Conservation (phyloP, 2,113 vertebrate species). For the Emydura subglobosa region DNA sequence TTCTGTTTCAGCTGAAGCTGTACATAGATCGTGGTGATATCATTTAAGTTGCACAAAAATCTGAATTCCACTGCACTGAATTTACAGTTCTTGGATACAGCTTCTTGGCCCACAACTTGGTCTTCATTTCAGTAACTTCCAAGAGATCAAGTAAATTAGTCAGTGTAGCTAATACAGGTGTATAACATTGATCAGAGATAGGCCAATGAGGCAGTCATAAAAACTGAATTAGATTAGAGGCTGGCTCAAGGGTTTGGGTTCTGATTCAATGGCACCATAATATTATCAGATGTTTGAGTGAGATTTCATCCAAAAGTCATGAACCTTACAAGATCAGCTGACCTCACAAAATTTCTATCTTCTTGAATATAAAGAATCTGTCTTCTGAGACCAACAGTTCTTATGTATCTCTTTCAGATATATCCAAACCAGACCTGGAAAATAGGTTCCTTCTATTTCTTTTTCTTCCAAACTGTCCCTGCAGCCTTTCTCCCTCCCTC, state of each 20-base stretch:
- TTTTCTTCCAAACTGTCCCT: background rate
- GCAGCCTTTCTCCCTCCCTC: background rate
- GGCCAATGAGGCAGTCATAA: background rate
- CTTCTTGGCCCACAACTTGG: background rate
- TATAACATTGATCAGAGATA: accelerated
- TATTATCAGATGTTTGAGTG: background rate
- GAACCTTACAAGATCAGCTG: background rate
- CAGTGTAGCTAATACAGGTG: background rate
- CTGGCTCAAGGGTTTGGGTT: background rate
- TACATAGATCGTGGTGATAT: background rate
- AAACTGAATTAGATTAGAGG: background rate
- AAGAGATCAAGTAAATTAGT: background rate
- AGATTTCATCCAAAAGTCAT: background rate
- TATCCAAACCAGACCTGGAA: background rate
- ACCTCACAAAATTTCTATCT: background rate
- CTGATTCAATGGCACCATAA: background rate
- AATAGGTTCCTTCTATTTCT: background rate
- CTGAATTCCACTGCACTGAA: background rate
- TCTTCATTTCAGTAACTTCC: background rate
- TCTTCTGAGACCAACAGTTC: background rate
- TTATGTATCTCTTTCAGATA: background rate
- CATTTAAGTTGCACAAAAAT: background rate
- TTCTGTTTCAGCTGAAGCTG: background rate
- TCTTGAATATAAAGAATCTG: background rate
- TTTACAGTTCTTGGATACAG: background rate